These are phyloP conservation scores for Vulpes vulpes DNA, from an alignment of 2,113 vertebrate genomes.

Conservation along the genomic window DNA sequence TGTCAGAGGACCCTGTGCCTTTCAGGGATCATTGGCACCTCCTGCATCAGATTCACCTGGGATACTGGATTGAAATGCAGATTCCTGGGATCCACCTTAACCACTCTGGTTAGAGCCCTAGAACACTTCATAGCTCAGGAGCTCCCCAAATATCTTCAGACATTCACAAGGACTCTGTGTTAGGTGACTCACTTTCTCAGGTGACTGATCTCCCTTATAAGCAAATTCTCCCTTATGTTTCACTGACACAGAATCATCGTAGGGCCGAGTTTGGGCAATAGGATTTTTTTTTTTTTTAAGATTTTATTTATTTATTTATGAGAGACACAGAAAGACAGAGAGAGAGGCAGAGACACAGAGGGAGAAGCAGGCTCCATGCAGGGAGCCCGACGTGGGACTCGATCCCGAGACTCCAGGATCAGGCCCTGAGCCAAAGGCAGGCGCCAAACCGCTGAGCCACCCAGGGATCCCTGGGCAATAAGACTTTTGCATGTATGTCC, in stretches of 20 bases:
- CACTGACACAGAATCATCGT: neutral
- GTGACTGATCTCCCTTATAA: neutral
- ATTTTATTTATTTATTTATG: no score
- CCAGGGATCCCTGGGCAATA: neutral
- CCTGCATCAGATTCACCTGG: neutral
- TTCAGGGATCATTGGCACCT: neutral
- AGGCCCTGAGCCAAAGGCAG: no score
- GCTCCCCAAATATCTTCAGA: neutral
- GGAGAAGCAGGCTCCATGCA: no score
- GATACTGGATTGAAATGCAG: neutral
- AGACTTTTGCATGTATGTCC: neutral
- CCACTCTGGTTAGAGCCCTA: neutral
- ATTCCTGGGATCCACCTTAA: neutral
- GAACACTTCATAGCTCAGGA: neutral
- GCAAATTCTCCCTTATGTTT: neutral
- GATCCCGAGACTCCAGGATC: no score
- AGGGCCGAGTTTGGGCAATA: neutral
- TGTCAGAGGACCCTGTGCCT: neutral
- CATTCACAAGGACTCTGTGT: neutral
- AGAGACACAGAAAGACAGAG: no score
- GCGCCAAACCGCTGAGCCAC: no score
- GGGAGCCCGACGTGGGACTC: no score
- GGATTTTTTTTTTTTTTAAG: neutral
- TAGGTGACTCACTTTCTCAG: neutral
- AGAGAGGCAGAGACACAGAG: no score